Conservation (phyloP, 1,140 invertebrate genomes). For the Cotesia glomerata region DNA sequence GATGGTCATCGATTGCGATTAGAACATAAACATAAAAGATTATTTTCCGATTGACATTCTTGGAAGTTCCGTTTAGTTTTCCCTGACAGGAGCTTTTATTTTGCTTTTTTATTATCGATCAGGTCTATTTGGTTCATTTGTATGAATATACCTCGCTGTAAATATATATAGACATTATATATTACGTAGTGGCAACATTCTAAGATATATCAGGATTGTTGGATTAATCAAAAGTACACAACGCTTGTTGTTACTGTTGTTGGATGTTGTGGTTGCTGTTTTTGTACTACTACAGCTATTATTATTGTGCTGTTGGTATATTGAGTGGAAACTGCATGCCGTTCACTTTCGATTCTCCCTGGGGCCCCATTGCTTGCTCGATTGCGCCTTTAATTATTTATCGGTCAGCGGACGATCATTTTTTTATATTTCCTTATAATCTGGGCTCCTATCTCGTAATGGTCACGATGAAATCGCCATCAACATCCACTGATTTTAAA, state of each 20-base stretch:
- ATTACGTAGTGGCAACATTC: no score
- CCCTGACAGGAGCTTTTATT: not conserved
- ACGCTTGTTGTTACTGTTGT: not conserved
- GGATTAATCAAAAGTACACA: no score
- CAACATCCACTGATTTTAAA: slow-evolving; percentile 4
- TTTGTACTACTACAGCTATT: not conserved
- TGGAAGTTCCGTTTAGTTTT: not conserved
- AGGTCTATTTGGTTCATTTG: not conserved
- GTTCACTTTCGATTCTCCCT: slow-evolving; percentile 26
- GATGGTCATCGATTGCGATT: not conserved
- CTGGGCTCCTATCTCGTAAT: slow-evolving; percentile 1
- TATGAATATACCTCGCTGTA: no score
- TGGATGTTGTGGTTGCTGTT: not conserved
- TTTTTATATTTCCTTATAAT: slow-evolving; percentile 5
- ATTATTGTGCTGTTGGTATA: not conserved
- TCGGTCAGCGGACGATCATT: slow-evolving; percentile 13
- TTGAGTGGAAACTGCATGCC: slow-evolving; percentile 4
- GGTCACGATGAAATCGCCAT: slow-evolving; percentile 20
- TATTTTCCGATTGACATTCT: slow-evolving; percentile 24
- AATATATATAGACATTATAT: no score
- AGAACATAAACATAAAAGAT: not conserved
- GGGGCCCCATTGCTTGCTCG: not conserved
- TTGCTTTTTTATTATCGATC: not conserved
- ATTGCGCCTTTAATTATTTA: slow-evolving; percentile 22
- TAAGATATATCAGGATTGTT: no score